A percentile compares a stretch with the other conserved stretches of the same genome.
Conservation (phyloP, 2,888 invertebrate genomes). For the Octodonta nipae region DNA sequence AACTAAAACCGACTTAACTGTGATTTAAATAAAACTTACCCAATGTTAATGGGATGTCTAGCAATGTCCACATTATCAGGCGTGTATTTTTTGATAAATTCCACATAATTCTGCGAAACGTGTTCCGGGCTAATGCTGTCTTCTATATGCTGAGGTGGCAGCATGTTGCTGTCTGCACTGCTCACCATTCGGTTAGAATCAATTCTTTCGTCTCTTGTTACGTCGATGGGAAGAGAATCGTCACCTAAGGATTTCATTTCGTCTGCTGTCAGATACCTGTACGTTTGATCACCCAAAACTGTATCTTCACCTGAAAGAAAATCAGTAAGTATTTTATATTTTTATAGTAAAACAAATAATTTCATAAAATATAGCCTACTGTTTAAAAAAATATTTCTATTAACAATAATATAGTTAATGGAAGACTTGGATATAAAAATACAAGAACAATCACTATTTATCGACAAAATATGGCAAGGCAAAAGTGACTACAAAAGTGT, state of each 20-base stretch:
- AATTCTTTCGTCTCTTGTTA: constrained; percentile 77
- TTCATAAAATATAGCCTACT: no score
- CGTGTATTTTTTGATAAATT: constrained; percentile 42
- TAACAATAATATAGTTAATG: no score
- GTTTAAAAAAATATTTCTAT: no score
- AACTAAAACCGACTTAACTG: no score
- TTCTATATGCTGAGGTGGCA: constrained; percentile 45
- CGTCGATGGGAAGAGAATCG: constrained; percentile 84
- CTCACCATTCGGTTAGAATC: constrained; percentile 51
- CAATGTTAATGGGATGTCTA: constrained; percentile 48
- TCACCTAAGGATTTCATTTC: constrained; percentile 92
- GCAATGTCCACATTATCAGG: constrained; percentile 45
- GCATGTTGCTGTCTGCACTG: constrained; percentile 36
- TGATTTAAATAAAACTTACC: no score
- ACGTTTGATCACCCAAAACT: constrained; percentile 77
- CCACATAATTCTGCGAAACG: constrained; percentile 37
- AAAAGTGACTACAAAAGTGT: no score
- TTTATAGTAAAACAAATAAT: no score
- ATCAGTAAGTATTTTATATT: no score
- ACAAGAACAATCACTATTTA: no score
- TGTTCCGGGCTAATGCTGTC: constrained; percentile 52
- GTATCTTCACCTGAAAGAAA: constrained; percentile 93
- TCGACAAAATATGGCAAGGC: no score
- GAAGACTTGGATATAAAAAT: no score
- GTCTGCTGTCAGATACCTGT: constrained; percentile 84